Evolutionary conservation across 2,797 vertebrate species (phyloP), one percentile per base, ranked within the genome.

Genomic region (Gallinago nigripennis): DNA sequence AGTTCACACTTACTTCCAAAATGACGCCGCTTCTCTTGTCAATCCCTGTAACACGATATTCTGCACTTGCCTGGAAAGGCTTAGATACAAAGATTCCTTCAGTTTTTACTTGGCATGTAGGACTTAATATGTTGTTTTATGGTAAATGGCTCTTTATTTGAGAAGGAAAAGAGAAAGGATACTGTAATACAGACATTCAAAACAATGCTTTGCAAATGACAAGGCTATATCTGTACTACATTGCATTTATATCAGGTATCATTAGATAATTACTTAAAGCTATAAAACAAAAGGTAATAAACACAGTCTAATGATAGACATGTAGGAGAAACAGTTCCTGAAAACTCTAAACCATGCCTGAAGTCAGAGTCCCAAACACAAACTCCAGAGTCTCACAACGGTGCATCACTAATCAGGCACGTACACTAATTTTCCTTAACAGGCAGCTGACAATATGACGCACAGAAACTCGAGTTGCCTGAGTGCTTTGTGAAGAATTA

Each of bases 331-430:
- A 73, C 4, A 50, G 35, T 57, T 75, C 8, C 37, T 31, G 37
- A 45, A 51, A 81, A 81, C 31, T 56, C 31, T 69, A 63, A 81
- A 28, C 27, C 19, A 18, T 45, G 30, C 64, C 37, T 31, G 20
- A 56, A 64, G 15, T 46, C 51, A 45, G 45, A 63, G n/a, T 68
- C 57, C 9, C 25, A 30, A n/a, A 54, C 23, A n/a, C 27, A 68
- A 39, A 27, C 21, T 73, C 18, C 46, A 23, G 18, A 39, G 39
- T 39, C n/a, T 78, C 51, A 45, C 51, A 43, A 15, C 0, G 0
- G 10, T 31, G 12, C 1, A 0, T 57, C 46, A 27, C 18, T 68
- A 16, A 12, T 39, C 50, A 69, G 35, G 35, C 69, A 50, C 2
- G 0, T 25, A 45, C 27, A 6, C 68, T 14, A 4, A 28, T 80